These are phyloP conservation scores for Pseudois nayaur DNA, from an alignment of 2,113 vertebrate species.

Conservation along the genomic window DNA sequence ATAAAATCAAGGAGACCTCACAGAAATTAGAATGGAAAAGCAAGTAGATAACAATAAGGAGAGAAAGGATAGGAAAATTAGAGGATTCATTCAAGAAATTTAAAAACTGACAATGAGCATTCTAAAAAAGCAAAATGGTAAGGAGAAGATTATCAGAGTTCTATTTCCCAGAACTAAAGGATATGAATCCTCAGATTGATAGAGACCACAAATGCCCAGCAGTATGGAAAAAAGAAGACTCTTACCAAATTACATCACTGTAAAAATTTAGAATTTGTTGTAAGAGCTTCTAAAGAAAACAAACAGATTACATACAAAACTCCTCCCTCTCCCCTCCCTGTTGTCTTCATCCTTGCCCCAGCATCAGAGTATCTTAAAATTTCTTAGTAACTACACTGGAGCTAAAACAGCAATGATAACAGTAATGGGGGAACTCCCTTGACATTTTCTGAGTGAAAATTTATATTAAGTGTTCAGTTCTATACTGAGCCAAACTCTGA, in stretches of 20 bases:
- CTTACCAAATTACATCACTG: not conserved
- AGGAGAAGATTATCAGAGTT: not conserved
- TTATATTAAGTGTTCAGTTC: not conserved
- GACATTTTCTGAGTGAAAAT: not conserved
- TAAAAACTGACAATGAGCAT: not conserved
- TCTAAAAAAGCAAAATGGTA: not conserved
- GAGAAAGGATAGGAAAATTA: not conserved
- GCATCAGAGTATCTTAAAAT: not conserved
- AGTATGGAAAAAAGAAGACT: not conserved
- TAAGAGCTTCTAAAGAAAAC: not conserved
- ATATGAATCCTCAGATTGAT: not conserved
- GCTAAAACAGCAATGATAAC: not conserved
- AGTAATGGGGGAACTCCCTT: not conserved
- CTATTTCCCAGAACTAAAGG: not conserved
- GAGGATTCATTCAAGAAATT: not conserved
- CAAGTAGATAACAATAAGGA: not conserved
- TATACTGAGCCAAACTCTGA: not conserved
- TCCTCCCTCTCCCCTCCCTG: not conserved
- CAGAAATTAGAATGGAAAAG: not conserved
- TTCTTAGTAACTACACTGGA: not conserved
- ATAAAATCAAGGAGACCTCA: not conserved
- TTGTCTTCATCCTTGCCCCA: not conserved
- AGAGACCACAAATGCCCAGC: not conserved
- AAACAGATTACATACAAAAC: not conserved
- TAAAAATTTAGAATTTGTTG: not conserved